Evolutionary conservation across 2,888 invertebrate species (phyloP).

Genomic region (Axea sp.): DNA sequence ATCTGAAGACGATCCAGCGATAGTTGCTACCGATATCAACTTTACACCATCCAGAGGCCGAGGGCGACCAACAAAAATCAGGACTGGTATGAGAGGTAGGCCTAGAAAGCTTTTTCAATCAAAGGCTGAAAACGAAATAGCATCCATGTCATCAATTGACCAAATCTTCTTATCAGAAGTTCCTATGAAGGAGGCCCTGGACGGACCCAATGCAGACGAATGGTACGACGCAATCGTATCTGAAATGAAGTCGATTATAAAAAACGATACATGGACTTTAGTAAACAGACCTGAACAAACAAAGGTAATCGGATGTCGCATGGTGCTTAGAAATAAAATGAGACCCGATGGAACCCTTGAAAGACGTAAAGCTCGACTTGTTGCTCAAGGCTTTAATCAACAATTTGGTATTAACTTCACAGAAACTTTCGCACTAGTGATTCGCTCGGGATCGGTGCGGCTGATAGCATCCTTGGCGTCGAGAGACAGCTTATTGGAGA

Average conservation of each 20-base stretch:
- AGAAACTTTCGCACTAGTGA: conserved; percentile 48
- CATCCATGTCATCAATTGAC: no score
- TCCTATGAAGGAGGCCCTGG: background rate
- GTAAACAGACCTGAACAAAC: conserved; percentile 11
- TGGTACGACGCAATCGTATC: background rate
- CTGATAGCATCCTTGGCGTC: conserved; percentile 45
- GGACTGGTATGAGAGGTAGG: no score
- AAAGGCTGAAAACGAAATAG: no score
- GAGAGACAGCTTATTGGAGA: no score
- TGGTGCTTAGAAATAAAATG: conserved; percentile 3
- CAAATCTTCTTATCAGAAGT: background rate
- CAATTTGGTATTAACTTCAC: conserved; percentile 51
- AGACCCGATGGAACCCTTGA: background rate
- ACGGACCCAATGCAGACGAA: background rate
- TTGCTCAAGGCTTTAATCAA: conserved; percentile 32
- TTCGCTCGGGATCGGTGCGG: conserved; percentile 15
- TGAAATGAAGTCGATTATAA: conserved; percentile 9
- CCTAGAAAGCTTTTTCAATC: background rate
- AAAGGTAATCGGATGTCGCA: conserved; percentile 23
- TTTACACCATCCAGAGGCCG: no score
- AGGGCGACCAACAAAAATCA: no score
- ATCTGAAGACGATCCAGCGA: no score
- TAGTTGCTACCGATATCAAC: no score
- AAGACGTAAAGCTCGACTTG: conserved; percentile 1
- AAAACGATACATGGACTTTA: conserved; percentile 63